Evolutionary conservation across 2,113 vertebrate genomes (phyloP).

Genomic region (Cebus imitator): DNA sequence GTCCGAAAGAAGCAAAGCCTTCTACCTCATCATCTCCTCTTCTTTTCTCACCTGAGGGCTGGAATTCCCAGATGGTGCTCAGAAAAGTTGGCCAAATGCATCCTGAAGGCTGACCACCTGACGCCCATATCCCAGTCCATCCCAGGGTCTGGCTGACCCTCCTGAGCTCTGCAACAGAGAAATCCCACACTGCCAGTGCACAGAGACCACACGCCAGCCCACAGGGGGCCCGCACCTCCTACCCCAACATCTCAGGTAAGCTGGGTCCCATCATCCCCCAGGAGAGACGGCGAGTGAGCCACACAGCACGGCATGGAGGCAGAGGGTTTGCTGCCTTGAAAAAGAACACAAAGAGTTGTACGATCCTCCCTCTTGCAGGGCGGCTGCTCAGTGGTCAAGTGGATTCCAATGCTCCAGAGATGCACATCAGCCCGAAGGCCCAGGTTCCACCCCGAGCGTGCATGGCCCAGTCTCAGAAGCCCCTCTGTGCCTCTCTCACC

Average conservation of each 20-base stretch:
- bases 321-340: not conserved
- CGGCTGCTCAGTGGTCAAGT: no score
- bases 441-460: not conserved
- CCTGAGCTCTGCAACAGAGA: not conserved
- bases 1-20: not conserved
- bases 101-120: not conserved
- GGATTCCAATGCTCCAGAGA: not conserved
- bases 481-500: not conserved
- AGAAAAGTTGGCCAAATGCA: not conserved
- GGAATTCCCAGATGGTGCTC: not conserved
- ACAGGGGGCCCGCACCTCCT: not conserved
- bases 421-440: not conserved
- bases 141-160: not conserved
- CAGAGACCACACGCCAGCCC: not conserved
- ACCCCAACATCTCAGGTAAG: not conserved
- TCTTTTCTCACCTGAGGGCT: not conserved
- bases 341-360: not conserved
- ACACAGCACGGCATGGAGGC: not conserved
- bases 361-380: not conserved
- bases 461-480: not conserved
- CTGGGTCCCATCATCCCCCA: not conserved
- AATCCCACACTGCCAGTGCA: not conserved
- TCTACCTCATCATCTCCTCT: not conserved
- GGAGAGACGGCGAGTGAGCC: not conserved
- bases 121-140: not conserved